Evolutionary conservation across 2,113 vertebrate species (phyloP).

Genomic region (Apodemus sylvaticus): DNA sequence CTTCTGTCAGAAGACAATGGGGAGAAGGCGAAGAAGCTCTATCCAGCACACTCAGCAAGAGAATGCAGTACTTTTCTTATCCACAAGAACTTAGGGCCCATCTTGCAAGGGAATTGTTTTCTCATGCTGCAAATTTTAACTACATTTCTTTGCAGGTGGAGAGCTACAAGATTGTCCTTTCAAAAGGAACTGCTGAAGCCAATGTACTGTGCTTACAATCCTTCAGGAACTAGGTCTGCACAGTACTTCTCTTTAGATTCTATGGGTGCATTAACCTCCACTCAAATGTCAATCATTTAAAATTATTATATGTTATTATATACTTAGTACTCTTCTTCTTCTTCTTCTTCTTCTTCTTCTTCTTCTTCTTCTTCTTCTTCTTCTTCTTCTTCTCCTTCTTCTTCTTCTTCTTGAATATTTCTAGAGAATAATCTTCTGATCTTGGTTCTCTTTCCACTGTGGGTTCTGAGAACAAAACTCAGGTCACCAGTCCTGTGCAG

Average conservation of each 20-base stretch:
- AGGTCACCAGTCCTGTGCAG: neutral
- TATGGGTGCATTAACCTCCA: neutral
- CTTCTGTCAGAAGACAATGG: neutral
- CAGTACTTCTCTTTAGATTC: neutral
- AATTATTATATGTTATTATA: neutral
- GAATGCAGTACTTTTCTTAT: neutral
- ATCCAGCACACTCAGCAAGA: neutral
- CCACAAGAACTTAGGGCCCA: neutral
- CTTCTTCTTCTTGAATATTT: too few species aligned
- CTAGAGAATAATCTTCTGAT: neutral
- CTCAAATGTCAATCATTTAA: neutral
- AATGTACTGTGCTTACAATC: neutral
- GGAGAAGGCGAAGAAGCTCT: neutral
- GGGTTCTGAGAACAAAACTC: neutral
- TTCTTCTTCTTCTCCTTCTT: too few species aligned
- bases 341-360: too few species aligned
- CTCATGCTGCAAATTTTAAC: neutral
- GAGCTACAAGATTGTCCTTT: neutral
- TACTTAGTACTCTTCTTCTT: too few species aligned
- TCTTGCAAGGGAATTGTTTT: constrained; percentile 18
- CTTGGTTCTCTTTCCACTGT: neutral
- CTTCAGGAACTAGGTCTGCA: neutral
- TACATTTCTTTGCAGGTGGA: neutral
- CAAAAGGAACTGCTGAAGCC: neutral
- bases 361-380: too few species aligned